Percentiles rank a stretch among this genome's conserved stretches.
These are phyloP conservation scores for Philaenus spumarius DNA, from an alignment of 1,140 invertebrate species.

Conservation along the genomic window DNA sequence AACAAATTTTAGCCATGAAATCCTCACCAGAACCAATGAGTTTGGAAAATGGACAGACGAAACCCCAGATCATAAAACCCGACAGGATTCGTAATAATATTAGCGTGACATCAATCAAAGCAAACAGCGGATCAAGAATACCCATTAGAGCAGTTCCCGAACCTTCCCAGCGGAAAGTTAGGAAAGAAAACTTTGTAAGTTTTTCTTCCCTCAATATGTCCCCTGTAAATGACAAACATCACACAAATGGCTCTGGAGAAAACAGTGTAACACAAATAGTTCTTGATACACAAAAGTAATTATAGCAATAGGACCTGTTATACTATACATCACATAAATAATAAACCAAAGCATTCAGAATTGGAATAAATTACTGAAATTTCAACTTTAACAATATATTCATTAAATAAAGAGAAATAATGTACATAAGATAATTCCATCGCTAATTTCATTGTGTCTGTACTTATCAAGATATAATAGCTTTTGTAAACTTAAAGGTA, in stretches of 20 bases:
- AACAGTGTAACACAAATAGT: constrained; percentile 20
- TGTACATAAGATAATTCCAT: no score
- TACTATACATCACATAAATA: no score
- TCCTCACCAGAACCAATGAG: constrained; percentile 16
- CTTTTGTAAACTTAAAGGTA: no score
- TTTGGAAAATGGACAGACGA: constrained; percentile 10
- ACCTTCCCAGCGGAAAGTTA: constrained; percentile 17
- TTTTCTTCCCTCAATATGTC: constrained; percentile 20
- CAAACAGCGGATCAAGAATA: constrained; percentile 21
- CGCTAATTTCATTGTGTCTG: no score
- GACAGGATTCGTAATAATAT: constrained; percentile 13
- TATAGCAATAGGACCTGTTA: neutral
- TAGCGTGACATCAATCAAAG: constrained; percentile 22
- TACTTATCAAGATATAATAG: no score
- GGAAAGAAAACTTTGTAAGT: constrained; percentile 14
- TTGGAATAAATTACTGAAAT: no score
- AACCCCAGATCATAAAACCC: constrained; percentile 14
- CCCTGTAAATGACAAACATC: constrained; percentile 10
- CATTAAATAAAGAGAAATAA: no score
- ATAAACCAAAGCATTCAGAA: no score
- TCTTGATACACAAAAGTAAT: constrained; percentile 16
- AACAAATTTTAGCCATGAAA: constrained; percentile 26
- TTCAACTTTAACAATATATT: no score
- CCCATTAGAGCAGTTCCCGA: constrained; percentile 22
- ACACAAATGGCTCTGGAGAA: constrained; percentile 13